These are phyloP conservation scores for Meloidogyne exigua DNA, from an alignment of 1,140 invertebrate genomes.

Conservation along the genomic window DNA sequence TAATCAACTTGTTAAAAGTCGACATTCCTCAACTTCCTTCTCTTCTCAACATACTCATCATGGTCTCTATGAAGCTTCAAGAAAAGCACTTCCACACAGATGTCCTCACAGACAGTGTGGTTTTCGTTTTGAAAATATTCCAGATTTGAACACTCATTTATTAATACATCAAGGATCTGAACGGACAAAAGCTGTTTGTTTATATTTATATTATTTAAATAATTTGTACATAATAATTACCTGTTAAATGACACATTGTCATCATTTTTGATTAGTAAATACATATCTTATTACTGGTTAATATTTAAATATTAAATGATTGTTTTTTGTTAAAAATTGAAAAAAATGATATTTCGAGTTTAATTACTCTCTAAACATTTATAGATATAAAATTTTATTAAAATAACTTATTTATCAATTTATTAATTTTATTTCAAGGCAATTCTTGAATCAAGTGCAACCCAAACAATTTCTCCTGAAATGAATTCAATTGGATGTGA, in stretches of 20 bases:
- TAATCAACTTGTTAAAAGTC: not conserved
- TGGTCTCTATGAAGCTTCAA: slow-evolving; percentile 2
- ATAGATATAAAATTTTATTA: too few species aligned
- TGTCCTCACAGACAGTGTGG: slow-evolving; percentile 46
- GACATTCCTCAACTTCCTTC: slow-evolving; percentile 2
- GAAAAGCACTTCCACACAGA: slow-evolving; percentile 19
- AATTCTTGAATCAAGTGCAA: slow-evolving; percentile 33
- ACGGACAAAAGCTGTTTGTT: slow-evolving; percentile 32
- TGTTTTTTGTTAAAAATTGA: too few species aligned
- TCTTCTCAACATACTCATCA: not conserved
- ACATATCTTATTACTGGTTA: too few species aligned
- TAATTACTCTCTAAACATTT: too few species aligned
- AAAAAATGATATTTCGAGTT: too few species aligned
- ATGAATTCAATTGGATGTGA: slow-evolving; percentile 24
- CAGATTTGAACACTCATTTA: slow-evolving; percentile 38
- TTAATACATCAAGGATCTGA: slow-evolving; percentile 30
- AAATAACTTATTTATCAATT: too few species aligned
- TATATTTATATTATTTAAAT: not conserved
- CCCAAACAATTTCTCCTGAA: slow-evolving; percentile 25
- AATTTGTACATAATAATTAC: too few species aligned
- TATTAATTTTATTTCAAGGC: slow-evolving; percentile 11
- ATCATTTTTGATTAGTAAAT: too few species aligned
- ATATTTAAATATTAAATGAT: too few species aligned
- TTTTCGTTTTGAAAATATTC: slow-evolving; percentile 30
- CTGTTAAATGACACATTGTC: too few species aligned